Evolutionary conservation across 2,797 vertebrate species (phyloP).

Genomic region (Sebastes hubbsi): DNA sequence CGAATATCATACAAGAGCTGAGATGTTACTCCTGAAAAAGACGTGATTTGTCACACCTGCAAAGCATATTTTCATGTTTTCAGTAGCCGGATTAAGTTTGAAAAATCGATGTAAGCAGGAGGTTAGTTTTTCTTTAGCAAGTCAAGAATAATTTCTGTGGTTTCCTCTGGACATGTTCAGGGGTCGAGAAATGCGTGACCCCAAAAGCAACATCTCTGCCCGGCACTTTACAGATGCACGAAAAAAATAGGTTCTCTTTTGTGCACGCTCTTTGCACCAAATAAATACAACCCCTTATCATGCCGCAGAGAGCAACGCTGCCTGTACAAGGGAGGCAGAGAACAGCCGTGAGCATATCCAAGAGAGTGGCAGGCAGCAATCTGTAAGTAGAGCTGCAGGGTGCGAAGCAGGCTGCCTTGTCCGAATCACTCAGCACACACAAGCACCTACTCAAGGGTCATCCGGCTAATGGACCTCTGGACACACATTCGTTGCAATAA

Average conservation of each 20-base stretch:
- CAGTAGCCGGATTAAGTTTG: background rate
- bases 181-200: constrained; percentile 51
- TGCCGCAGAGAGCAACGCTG: constrained; percentile 55
- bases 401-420: constrained; percentile 54
- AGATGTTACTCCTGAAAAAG: constrained; percentile 3
- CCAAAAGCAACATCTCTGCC: constrained; percentile 56
- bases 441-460: constrained; percentile 66
- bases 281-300: constrained; percentile 80
- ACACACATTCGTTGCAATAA: constrained; percentile 48
- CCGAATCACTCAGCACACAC: constrained; percentile 73
- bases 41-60: constrained; percentile 8
- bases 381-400: constrained; percentile 71
- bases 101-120: constrained; percentile 13
- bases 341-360: constrained; percentile 61
- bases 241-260: constrained; percentile 76
- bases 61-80: background rate
- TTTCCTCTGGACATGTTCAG: constrained; percentile 36
- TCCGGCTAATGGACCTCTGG: constrained; percentile 72
- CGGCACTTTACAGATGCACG: constrained; percentile 65
- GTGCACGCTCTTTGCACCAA: constrained; percentile 77
- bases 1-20: constrained; percentile 3
- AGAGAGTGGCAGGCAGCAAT: constrained; percentile 76
- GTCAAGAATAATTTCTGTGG: constrained; percentile 8
- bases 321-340: constrained; percentile 51
- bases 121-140: constrained; percentile 6